Evolutionary conservation across 1,140 invertebrate genomes (phyloP).

Genomic region (Gryllus bimaculatus): DNA sequence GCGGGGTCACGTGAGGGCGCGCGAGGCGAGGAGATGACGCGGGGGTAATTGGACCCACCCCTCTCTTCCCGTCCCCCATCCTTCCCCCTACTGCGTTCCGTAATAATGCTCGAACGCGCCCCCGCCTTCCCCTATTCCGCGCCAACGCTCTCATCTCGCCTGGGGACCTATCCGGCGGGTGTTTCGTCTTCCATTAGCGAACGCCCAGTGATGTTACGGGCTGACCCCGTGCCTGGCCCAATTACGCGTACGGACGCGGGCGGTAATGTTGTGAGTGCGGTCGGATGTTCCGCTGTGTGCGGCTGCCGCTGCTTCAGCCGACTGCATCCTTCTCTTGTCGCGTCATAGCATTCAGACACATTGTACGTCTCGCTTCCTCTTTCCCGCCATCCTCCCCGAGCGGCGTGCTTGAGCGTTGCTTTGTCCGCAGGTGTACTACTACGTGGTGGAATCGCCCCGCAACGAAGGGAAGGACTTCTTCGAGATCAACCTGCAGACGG

Average conservation of each 20-base stretch:
- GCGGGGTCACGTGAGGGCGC: neutral
- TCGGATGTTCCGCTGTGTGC: neutral
- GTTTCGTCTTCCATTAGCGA: neutral
- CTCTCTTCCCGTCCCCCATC: neutral
- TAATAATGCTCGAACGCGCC: neutral
- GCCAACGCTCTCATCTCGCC: neutral
- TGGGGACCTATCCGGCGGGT: too few species aligned
- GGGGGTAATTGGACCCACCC: neutral
- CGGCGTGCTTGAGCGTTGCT: too few species aligned
- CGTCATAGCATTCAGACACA: too few species aligned
- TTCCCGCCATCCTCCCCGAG: too few species aligned
- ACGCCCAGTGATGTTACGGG: neutral
- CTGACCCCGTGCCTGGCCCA: neutral
- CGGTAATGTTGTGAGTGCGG: constrained; percentile 2
- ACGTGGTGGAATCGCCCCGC: constrained; percentile 76
- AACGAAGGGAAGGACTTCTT: constrained; percentile 92
- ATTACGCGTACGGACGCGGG: neutral
- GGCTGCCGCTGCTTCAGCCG: neutral
- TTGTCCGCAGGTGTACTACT: constrained; percentile 68
- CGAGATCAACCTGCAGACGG: constrained; percentile 86
- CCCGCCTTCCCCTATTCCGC: neutral
- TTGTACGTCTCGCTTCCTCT: too few species aligned
- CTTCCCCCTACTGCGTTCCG: neutral
- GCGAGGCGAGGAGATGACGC: neutral
- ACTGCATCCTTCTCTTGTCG: neutral